Evolutionary conservation across 1,140 invertebrate species (phyloP), one percentile per base, ranked within the genome.

Genomic region (Magallana gigas): DNA sequence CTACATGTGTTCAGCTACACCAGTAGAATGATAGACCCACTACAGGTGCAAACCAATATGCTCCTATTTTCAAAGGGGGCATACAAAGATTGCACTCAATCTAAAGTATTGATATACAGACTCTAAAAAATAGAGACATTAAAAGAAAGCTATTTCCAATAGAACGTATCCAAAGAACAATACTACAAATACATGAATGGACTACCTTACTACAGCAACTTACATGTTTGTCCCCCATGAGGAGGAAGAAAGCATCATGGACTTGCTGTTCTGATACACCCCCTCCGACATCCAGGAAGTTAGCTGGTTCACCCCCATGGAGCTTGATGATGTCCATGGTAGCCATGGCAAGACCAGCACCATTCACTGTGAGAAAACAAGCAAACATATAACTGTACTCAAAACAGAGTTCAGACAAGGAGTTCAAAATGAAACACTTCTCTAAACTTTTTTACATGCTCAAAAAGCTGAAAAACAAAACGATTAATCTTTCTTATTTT

Each of bases 251-350:
- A 8, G 97, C 97, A 91, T 97, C 95, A 62, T 95, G 96, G 48
- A 97, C 97, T 95, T 97, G 97, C 81, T 96, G 95, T 93, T 97
- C 97, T 88, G 96, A 97, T 0, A 97, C 95, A 84, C 93, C 92
- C 8, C 95, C 94, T 59, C 95, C 95, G 14, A 95, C 94, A 93
- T 95, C 95, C 57, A 96, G 92, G 90, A 96, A 96, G 91, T 96
- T 96, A n/a, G 96, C 96, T 57, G 96, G 95, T 86, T 94, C 92
- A 68, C 96, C 95, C 9, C 96, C 95, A 87, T 95, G 92, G 8
- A 94, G 91, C 87, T 96, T 95, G 86, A 96, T 95, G 36, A 96
- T 95, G 91, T 96, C 95, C 95, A 96, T 96, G 4, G 96, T 96
- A 18, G 96, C 96, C 96, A 96, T 96, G 16, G 96, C 96, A 18